A percentile compares a stretch with the other conserved stretches of the same genome.
These are phyloP conservation scores for Reticulitermes speratus DNA, from an alignment of 1,140 invertebrate species.

Conservation along the genomic window DNA sequence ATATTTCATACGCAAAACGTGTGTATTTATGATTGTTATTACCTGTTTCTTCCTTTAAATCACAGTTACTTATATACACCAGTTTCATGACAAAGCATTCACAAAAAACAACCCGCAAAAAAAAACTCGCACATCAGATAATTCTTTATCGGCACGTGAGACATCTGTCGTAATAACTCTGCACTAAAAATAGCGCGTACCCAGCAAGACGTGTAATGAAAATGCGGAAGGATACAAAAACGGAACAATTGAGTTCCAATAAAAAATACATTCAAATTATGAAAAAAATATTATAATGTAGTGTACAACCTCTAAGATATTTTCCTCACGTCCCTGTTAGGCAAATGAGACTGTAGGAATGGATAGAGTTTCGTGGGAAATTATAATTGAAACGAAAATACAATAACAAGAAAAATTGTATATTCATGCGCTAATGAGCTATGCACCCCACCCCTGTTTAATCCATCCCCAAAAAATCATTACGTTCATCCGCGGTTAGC, in stretches of 20 bases:
- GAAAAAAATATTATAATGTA: conserved; percentile 19
- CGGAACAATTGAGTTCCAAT: conserved; percentile 26
- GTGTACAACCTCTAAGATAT: not conserved
- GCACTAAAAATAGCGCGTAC: conserved; percentile 33
- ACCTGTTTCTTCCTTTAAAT: conserved; percentile 13
- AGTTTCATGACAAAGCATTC: not conserved
- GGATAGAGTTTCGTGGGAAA: not conserved
- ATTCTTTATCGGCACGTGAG: conserved; percentile 33
- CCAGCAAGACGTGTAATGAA: conserved; percentile 32
- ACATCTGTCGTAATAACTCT: conserved; percentile 33
- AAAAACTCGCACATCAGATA: conserved; percentile 21
- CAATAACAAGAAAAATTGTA: conserved; percentile 35
- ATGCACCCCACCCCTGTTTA: conserved; percentile 41
- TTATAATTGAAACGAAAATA: conserved; percentile 31
- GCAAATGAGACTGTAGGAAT: not conserved
- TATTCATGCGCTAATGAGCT: conserved; percentile 38
- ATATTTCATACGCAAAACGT: not conserved
- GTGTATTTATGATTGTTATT: not conserved
- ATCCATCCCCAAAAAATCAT: conserved; percentile 53
- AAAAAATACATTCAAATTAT: conserved; percentile 23
- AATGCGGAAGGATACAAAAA: conserved; percentile 34
- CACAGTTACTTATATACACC: not conserved
- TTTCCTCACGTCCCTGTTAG: not conserved
- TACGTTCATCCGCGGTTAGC: conserved; percentile 51
- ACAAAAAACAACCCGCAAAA: conserved; percentile 25